phyloP scores from a whole-genome alignment of 2,797 vertebrate species.

The Phoxinus dragarum region DNA sequence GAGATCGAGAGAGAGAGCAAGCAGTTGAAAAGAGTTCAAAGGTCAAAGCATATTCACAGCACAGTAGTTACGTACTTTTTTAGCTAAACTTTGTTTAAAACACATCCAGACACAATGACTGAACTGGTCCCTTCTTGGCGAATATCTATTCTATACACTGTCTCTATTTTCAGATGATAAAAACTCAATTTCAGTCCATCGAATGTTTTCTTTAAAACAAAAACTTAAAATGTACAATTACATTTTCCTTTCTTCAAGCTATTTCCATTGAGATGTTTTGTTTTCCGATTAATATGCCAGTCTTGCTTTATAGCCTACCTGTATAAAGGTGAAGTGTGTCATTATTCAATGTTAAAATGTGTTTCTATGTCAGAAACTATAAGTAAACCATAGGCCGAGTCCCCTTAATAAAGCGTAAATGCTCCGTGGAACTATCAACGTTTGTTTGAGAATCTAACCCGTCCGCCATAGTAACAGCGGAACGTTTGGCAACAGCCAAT shows the following conservation, averaged over 20 bases:
- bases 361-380: not conserved
- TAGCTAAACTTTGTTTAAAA: constrained; percentile 70
- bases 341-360: not conserved
- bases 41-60: constrained; percentile 83
- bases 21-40: constrained; percentile 68
- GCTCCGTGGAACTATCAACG: not conserved
- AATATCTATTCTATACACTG: constrained; percentile 3
- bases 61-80: constrained; percentile 71
- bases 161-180: constrained; percentile 3
- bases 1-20: constrained; percentile 74
- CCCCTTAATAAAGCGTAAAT: not conserved
- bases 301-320: not conserved
- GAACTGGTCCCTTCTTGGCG: constrained; percentile 31
- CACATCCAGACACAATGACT: constrained; percentile 73
- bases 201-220: constrained; percentile 1
- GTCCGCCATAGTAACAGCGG: not conserved
- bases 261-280: not conserved
- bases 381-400: not conserved
- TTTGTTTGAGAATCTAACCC: not conserved
- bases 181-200: not conserved
- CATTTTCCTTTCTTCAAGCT: not conserved
- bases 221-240: not conserved
- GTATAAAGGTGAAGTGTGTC: not conserved
- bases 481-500: not conserved
- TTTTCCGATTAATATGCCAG: not conserved